These are phyloP conservation scores for Latrodectus geometricus DNA, from an alignment of 1,140 invertebrate genomes.

Conservation along the genomic window DNA sequence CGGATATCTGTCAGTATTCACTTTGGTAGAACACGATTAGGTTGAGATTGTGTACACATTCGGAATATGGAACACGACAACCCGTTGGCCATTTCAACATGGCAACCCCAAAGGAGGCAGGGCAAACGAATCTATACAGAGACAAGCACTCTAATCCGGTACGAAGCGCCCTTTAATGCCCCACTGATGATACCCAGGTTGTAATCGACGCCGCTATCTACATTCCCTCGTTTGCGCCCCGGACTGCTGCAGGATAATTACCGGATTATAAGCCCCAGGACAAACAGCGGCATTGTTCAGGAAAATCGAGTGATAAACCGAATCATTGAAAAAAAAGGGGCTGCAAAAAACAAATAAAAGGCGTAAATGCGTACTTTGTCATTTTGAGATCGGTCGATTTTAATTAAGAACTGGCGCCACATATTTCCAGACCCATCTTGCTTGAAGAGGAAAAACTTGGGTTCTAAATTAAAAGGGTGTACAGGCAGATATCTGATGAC, in stretches of 20 bases:
- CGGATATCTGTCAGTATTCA: neutral
- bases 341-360: neutral
- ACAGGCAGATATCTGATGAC: neutral
- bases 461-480: neutral
- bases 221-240: neutral
- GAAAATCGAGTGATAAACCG: neutral
- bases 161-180: neutral
- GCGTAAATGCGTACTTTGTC: neutral
- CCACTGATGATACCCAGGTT: neutral
- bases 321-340: neutral
- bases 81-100: neutral
- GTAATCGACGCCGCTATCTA: neutral
- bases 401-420: neutral
- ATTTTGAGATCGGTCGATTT: neutral
- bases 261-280: neutral
- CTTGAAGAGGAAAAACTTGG: neutral
- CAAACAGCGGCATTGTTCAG: neutral
- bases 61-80: too few relatives aligned
- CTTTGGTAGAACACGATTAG: neutral
- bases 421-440: neutral
- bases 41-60: too few relatives aligned
- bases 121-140: neutral
- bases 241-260: neutral
- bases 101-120: neutral
- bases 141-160: neutral